Conservation (phyloP, 2,888 invertebrate genomes). For the Callosobruchus maculatus region DNA sequence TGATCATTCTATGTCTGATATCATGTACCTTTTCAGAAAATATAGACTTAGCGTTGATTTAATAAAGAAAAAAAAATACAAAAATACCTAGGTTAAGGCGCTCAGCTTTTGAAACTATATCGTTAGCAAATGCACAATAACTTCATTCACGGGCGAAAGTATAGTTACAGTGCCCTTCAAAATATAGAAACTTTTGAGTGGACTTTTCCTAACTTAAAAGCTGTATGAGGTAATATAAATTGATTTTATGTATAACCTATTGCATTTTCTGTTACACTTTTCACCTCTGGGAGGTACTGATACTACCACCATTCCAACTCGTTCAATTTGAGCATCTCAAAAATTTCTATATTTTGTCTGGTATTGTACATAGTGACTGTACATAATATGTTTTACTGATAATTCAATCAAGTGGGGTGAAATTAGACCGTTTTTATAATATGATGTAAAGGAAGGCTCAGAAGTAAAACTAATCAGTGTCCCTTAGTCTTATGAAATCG, state of each 20-base stretch:
- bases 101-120: slow-evolving; percentile 39
- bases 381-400: neutral
- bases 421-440: neutral
- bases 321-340: neutral
- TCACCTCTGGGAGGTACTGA: too few relatives aligned
- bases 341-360: neutral
- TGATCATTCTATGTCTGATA: slow-evolving; percentile 45
- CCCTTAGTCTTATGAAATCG: neutral
- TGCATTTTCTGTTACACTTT: too few relatives aligned
- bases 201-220: too few relatives aligned
- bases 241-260: too few relatives aligned
- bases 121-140: neutral
- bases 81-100: slow-evolving; percentile 36
- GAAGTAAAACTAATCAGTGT: neutral
- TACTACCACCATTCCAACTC: neutral
- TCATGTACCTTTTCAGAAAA: slow-evolving; percentile 46
- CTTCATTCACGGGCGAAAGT: neutral
- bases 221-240: too few relatives aligned
- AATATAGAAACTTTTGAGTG: neutral
- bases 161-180: neutral
- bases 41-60: slow-evolving; percentile 44
- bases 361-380: neutral
- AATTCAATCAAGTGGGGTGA: neutral
- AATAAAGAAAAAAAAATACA: slow-evolving; percentile 33
- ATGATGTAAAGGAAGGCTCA: neutral